Percentiles rank a stretch among this genome's conserved stretches.
phyloP scores from a whole-genome alignment of 2,797 vertebrate genomes.

The Pseudochromis fuscus region DNA sequence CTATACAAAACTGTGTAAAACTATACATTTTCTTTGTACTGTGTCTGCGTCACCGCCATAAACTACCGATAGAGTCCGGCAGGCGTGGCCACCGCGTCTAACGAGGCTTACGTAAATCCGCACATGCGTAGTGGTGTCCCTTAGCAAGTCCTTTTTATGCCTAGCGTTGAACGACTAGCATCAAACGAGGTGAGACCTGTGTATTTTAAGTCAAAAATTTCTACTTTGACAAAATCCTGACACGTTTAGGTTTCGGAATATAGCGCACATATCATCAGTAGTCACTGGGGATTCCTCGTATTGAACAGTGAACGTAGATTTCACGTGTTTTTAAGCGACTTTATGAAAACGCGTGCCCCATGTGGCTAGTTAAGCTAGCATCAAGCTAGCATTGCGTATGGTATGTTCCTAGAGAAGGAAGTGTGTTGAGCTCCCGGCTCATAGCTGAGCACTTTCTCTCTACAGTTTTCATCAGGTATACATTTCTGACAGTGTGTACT shows the following conservation, averaged over 20 bases:
- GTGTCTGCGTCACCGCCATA: neutral
- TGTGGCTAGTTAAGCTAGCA: slow-evolving; percentile 73
- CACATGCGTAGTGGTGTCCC: slow-evolving; percentile 78
- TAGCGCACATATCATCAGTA: fast-evolving
- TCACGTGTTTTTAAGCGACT: slow-evolving; percentile 1
- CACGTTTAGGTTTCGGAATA: fast-evolving
- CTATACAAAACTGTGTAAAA: too few species aligned
- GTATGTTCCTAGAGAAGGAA: neutral
- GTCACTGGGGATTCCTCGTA: fast-evolving
- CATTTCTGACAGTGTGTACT: fast-evolving
- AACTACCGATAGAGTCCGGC: neutral
- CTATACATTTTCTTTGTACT: too few species aligned
- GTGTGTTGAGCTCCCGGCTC: neutral
- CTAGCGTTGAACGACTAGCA: slow-evolving; percentile 80
- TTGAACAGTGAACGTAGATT: fast-evolving
- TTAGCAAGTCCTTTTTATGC: slow-evolving; percentile 80
- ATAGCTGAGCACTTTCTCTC: neutral
- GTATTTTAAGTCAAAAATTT: neutral
- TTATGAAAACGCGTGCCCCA: slow-evolving; percentile 66
- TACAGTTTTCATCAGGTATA: fast-evolving
- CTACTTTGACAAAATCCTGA: fast-evolving
- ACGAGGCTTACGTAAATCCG: slow-evolving; percentile 56
- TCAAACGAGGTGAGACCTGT: slow-evolving; percentile 81
- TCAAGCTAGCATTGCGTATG: slow-evolving; percentile 52
- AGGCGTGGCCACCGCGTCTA: slow-evolving; percentile 34